phyloP scores from a whole-genome alignment of 1,140 invertebrate genomes.

The Gonioctena quinquepunctata region DNA sequence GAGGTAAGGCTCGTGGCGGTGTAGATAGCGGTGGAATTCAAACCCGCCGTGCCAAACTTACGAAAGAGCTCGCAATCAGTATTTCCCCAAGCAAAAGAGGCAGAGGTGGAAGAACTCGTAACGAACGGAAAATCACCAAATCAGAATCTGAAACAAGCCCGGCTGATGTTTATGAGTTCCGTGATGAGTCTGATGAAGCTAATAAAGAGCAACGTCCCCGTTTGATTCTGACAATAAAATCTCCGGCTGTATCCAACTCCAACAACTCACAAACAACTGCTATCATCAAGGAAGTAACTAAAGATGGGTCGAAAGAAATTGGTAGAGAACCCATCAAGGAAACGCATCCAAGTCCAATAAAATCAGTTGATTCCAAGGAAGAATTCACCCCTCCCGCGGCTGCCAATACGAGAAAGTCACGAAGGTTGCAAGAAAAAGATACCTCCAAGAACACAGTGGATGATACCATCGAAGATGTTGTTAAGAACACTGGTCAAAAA shows the following conservation, averaged over 20 bases:
- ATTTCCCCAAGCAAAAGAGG: constrained; percentile 51
- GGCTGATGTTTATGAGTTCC: constrained; percentile 80
- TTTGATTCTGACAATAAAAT: constrained; percentile 80
- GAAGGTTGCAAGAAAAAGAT: constrained; percentile 78
- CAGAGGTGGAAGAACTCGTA: constrained; percentile 60
- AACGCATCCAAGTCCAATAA: constrained; percentile 22
- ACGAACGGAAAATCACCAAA: constrained; percentile 63
- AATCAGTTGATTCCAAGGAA: constrained; percentile 61
- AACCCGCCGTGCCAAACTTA: constrained; percentile 61
- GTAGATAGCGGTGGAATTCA: constrained; percentile 55
- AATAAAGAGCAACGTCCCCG: constrained; percentile 66
- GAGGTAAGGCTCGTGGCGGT: constrained; percentile 50
- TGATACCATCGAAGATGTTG: constrained; percentile 85
- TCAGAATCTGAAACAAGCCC: constrained; percentile 55
- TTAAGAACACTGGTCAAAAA: constrained; percentile 63
- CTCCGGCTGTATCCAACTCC: constrained; percentile 59
- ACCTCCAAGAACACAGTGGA: constrained; percentile 72
- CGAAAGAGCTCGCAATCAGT: constrained; percentile 53
- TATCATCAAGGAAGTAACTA: constrained; percentile 58
- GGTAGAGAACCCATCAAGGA: constrained; percentile 31
- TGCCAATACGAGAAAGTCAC: constrained; percentile 75
- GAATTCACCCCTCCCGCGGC: constrained; percentile 63
- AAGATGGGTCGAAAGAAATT: constrained; percentile 42
- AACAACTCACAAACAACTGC: constrained; percentile 55
- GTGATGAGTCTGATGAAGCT: constrained; percentile 78